phyloP scores from a whole-genome alignment of 2,888 invertebrate genomes.

The Podotricha telesiphe region DNA sequence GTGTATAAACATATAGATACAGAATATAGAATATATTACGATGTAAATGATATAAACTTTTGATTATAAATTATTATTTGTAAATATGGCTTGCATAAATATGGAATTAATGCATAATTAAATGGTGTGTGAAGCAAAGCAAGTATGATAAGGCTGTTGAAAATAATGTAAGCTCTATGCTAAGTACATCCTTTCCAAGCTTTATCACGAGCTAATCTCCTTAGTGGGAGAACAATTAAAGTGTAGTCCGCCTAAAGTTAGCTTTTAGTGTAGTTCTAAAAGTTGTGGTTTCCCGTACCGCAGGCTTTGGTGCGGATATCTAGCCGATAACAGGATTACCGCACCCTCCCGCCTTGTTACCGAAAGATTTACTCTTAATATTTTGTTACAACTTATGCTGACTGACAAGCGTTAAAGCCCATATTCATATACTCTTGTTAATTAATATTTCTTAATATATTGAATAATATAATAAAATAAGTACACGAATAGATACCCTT shows the following conservation, averaged over 20 bases:
- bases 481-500: neutral
- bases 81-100: neutral
- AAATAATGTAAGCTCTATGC: constrained; percentile 10
- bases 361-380: constrained; percentile 60
- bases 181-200: constrained; percentile 26
- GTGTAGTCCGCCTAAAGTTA: constrained; percentile 58
- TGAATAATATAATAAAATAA: neutral
- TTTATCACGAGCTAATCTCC: constrained; percentile 44
- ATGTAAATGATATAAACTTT: constrained; percentile 19
- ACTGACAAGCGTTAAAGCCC: neutral
- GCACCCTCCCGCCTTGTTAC: constrained; percentile 65
- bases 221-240: constrained; percentile 54
- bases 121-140: neutral
- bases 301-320: constrained; percentile 60
- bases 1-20: constrained; percentile 20
- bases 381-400: constrained; percentile 26
- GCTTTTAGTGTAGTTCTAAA: constrained; percentile 52
- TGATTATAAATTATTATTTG: constrained; percentile 20
- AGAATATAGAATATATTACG: constrained; percentile 26
- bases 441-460: too few relatives aligned
- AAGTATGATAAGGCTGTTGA: neutral
- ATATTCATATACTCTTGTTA: too few relatives aligned
- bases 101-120: neutral
- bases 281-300: constrained; percentile 60
- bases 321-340: constrained; percentile 76